A percentile compares a stretch with the other conserved stretches of the same genome.
Conservation (phyloP, 2,888 invertebrate genomes). For the Orthosia cruda region DNA sequence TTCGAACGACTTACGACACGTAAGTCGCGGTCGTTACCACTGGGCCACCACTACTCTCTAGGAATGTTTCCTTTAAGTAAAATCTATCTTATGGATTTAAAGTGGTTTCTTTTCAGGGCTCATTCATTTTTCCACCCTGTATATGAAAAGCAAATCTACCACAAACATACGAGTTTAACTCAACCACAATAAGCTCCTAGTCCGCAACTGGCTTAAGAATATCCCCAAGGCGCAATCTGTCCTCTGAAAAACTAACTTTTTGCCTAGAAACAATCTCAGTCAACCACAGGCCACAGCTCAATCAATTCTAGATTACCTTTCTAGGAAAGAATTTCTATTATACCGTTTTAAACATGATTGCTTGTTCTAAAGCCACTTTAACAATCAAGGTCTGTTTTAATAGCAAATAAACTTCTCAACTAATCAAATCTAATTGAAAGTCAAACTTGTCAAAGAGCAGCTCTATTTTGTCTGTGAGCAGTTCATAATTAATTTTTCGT, state of each 20-base stretch:
- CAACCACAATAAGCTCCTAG: too few relatives aligned
- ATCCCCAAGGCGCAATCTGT: not conserved
- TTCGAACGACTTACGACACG: too few relatives aligned
- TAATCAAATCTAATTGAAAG: constrained; percentile 57
- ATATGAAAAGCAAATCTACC: not conserved
- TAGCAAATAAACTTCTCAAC: constrained; percentile 46
- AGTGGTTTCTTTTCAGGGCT: too few relatives aligned
- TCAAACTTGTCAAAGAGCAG: constrained; percentile 56
- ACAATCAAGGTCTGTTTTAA: constrained; percentile 37
- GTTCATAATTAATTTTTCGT: constrained; percentile 57
- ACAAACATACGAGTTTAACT: too few relatives aligned
- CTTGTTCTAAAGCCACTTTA: constrained; percentile 31
- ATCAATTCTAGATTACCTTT: constrained; percentile 8
- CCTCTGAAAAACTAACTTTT: not conserved
- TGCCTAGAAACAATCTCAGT: not conserved
- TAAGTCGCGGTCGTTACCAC: too few relatives aligned
- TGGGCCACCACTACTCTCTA: too few relatives aligned
- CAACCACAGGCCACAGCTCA: not conserved
- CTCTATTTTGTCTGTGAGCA: constrained; percentile 38
- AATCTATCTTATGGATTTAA: too few relatives aligned
- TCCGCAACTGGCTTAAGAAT: too few relatives aligned
- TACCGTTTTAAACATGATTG: constrained; percentile 19
- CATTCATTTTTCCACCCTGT: not conserved
- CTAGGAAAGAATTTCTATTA: not conserved
- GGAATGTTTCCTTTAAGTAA: too few relatives aligned